Conservation (phyloP, 2,113 vertebrate genomes). For the Caretta caretta region DNA sequence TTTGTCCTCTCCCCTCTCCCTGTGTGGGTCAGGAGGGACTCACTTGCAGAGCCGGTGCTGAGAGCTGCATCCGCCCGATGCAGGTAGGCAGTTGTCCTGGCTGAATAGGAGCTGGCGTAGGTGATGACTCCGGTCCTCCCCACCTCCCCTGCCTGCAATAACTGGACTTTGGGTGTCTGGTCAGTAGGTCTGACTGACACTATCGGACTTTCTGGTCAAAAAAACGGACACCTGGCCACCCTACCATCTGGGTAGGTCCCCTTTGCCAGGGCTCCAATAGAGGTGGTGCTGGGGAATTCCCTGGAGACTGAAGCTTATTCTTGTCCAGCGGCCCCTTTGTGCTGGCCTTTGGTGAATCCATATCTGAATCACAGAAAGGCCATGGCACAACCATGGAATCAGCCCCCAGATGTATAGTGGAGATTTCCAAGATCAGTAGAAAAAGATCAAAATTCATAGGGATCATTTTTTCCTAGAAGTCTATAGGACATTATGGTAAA, state of each 20-base stretch:
- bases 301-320: background rate
- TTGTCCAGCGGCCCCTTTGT: background rate
- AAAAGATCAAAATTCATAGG: background rate
- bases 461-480: background rate
- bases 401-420: fast-evolving
- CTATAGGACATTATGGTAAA: background rate
- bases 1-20: no score
- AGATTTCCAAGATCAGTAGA: background rate
- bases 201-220: no score
- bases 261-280: background rate
- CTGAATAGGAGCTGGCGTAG: no score
- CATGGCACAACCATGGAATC: background rate
- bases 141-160: no score
- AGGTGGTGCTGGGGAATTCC: background rate
- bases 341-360: background rate
- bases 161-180: no score
- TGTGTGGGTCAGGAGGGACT: no score
- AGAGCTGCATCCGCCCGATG: no score
- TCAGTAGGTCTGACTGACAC: no score
- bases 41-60: no score
- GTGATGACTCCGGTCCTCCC: no score
- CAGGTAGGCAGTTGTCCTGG: no score
- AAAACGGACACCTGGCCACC: no score
- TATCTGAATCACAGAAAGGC: background rate
- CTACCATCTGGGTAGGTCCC: fast-evolving